These are phyloP conservation scores for Xanthorhoe spadicearia DNA, from an alignment of 2,888 invertebrate genomes.

Conservation along the genomic window DNA sequence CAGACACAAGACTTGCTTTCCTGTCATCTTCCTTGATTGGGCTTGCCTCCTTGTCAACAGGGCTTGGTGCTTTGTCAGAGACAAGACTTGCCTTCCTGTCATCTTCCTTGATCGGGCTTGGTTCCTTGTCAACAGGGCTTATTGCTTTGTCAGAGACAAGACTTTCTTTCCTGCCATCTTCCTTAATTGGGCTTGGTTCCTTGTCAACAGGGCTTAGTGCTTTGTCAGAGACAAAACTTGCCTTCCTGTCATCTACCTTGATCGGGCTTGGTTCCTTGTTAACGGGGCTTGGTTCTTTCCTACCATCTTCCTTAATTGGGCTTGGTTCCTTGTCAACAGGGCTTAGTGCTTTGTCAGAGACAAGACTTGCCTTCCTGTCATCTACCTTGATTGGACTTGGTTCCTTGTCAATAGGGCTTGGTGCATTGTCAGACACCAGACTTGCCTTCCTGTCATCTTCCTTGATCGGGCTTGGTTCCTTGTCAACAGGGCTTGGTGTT, in stretches of 20 bases:
- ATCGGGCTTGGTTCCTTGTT: neutral
- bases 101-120: constrained; percentile 20
- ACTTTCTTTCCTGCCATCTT: neutral
- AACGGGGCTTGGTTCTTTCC: neutral
- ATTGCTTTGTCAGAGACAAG: constrained; percentile 25
- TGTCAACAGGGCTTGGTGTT: constrained; percentile 10
- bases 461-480: neutral
- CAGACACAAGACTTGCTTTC: constrained; percentile 16
- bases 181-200: neutral
- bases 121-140: neutral
- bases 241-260: neutral
- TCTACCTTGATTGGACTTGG: neutral
- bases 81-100: constrained; percentile 9
- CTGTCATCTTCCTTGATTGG: constrained; percentile 15
- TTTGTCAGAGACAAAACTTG: neutral
- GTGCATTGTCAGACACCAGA: neutral
- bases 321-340: neutral
- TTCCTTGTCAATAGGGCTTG: neutral
- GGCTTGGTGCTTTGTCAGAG: constrained; percentile 8
- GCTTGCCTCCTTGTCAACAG: constrained; percentile 11
- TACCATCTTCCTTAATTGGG: neutral
- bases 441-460: neutral
- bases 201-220: constrained; percentile 9
- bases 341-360: neutral
- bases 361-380: neutral